Percentiles rank a stretch among this genome's conserved stretches.
phyloP scores from a whole-genome alignment of 1,140 invertebrate species.

The Leucophenga varia region DNA sequence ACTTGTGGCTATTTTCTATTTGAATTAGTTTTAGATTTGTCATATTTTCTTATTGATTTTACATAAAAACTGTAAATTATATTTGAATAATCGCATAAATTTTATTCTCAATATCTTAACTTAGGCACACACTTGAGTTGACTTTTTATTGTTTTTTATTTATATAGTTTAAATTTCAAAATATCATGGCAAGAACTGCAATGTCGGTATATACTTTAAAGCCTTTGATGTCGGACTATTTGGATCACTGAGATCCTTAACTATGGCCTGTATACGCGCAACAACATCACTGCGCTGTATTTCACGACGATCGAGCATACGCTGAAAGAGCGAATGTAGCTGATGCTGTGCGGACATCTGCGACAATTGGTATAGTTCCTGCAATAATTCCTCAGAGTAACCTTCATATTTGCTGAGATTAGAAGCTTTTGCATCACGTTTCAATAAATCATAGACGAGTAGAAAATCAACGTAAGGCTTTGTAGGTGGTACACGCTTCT shows the following conservation, averaged over 20 bases:
- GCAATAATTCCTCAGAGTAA: constrained; percentile 43
- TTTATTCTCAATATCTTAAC: too few species aligned
- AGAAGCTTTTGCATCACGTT: constrained; percentile 50
- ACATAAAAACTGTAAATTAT: too few species aligned
- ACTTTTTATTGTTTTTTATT: too few species aligned
- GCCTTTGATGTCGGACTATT: constrained; percentile 44
- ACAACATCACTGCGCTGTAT: constrained; percentile 49
- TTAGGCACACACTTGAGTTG: too few species aligned
- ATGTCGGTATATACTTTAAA: constrained; percentile 39
- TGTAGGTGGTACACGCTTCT: constrained; percentile 51
- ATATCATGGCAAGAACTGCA: constrained; percentile 47
- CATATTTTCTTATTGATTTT: too few species aligned
- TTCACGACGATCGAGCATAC: constrained; percentile 47
- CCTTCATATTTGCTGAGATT: constrained; percentile 54
- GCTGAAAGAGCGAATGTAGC: constrained; percentile 39
- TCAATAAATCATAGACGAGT: constrained; percentile 52
- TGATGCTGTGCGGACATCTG: constrained; percentile 41
- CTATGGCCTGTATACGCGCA: constrained; percentile 41
- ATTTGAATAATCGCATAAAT: too few species aligned
- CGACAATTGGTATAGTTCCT: constrained; percentile 39
- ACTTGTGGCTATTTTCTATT: too few species aligned
- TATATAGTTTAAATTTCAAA: not conserved
- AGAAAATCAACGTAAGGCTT: constrained; percentile 54
- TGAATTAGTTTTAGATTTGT: too few species aligned
- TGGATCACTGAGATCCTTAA: constrained; percentile 49